A percentile compares a stretch with the other conserved stretches of the same genome.
phyloP scores from a whole-genome alignment of 2,888 invertebrate species.

The Drosophila neutralis region DNA sequence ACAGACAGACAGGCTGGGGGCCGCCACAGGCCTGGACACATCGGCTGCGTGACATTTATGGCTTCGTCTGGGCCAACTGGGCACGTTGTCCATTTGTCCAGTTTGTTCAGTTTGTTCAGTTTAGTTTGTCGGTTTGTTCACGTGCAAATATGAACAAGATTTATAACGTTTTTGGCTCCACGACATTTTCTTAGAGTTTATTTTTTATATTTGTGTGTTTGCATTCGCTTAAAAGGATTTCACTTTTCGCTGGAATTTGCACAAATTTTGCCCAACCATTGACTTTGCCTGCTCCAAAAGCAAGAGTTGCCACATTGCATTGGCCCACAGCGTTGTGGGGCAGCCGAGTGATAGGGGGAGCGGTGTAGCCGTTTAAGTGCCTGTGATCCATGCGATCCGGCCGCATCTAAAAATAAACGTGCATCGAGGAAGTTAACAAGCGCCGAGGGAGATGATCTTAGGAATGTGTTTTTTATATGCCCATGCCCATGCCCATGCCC shows the following conservation, averaged over 20 bases:
- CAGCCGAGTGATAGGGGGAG: background rate
- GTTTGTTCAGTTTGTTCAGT: conserved; percentile 16
- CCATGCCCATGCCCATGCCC: background rate
- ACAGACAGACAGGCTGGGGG: background rate
- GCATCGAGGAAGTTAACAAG: conserved; percentile 7
- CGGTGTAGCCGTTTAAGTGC: conserved; percentile 37
- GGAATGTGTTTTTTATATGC: conserved; percentile 26
- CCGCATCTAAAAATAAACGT: conserved; percentile 49
- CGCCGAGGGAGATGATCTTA: conserved; percentile 54
- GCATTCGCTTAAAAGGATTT: conserved; percentile 73
- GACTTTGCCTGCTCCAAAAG: conserved; percentile 41
- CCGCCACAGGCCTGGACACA: conserved; percentile 21
- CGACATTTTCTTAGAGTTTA: conserved; percentile 67
- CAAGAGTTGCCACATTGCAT: conserved; percentile 32
- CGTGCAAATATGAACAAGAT: conserved; percentile 77
- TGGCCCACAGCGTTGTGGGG: background rate
- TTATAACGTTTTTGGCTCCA: conserved; percentile 65
- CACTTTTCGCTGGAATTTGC: conserved; percentile 71
- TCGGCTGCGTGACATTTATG: conserved; percentile 71
- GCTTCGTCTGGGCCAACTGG: conserved; percentile 58
- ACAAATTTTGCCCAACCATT: conserved; percentile 39
- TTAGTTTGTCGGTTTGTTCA: conserved; percentile 43
- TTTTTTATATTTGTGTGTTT: conserved; percentile 40
- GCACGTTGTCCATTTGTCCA: conserved; percentile 25
- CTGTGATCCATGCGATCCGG: conserved; percentile 41